A percentile compares a stretch with the other conserved stretches of the same genome.
Evolutionary conservation across 2,888 invertebrate genomes (phyloP).

Genomic region (Euproctis similis): DNA sequence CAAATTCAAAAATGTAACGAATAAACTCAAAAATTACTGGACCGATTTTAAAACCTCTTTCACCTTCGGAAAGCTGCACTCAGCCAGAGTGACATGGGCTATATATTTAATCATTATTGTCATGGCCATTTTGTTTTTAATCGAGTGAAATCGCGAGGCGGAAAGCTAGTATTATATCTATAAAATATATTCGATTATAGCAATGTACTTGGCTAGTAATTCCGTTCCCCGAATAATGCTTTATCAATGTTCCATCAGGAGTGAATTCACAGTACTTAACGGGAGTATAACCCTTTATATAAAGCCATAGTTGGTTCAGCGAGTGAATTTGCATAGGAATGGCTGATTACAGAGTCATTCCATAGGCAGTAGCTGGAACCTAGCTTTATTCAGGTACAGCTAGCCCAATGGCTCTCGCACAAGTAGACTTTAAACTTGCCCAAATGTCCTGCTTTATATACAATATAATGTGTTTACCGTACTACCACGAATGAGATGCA

Average conservation of each 20-base stretch:
- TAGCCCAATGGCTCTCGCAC: conserved; percentile 24
- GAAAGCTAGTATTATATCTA: too few species aligned
- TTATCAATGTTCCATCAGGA: conserved; percentile 3
- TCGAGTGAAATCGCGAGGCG: too few species aligned
- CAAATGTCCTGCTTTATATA: conserved; percentile 24
- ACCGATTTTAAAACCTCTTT: too few species aligned
- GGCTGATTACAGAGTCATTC: conserved; percentile 67
- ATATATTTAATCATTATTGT: too few species aligned
- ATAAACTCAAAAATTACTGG: too few species aligned
- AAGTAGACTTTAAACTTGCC: conserved; percentile 36
- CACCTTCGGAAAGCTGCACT: too few species aligned
- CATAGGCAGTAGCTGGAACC: conserved; percentile 52
- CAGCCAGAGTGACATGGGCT: too few species aligned
- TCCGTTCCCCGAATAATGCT: too few species aligned
- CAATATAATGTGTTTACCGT: conserved; percentile 18
- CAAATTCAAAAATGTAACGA: too few species aligned
- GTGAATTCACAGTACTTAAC: conserved; percentile 24
- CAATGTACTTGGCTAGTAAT: too few species aligned
- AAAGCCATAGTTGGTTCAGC: conserved; percentile 71
- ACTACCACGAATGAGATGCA: background rate
- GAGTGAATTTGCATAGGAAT: conserved; percentile 70
- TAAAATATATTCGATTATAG: too few species aligned
- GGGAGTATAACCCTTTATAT: conserved; percentile 41
- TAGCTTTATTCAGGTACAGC: conserved; percentile 36
- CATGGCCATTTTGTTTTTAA: too few species aligned